A percentile compares a stretch with the other conserved stretches of the same genome.
phyloP scores from a whole-genome alignment of 2,888 invertebrate species.

The Epinotia demarniana region DNA sequence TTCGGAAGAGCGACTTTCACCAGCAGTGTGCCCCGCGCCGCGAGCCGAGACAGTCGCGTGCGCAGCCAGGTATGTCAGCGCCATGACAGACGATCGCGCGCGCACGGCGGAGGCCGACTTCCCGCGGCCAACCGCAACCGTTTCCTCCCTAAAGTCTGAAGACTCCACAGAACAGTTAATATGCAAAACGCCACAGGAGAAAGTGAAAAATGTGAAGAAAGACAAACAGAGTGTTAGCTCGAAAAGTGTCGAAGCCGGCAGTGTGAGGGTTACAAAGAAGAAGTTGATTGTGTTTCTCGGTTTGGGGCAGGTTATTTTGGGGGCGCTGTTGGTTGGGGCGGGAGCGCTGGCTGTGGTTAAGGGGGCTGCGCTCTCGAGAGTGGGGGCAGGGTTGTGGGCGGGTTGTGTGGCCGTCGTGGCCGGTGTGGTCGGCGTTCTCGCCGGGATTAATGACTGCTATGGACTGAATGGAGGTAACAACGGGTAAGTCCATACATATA shows the following conservation, averaged over 20 bases:
- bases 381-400: constrained; percentile 88
- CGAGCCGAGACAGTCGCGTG: constrained; percentile 40
- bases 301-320: constrained; percentile 86
- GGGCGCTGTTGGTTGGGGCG: constrained; percentile 86
- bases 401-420: constrained; percentile 86
- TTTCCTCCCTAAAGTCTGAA: constrained; percentile 80
- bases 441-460: constrained; percentile 85
- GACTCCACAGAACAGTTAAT: constrained; percentile 85
- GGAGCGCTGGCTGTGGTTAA: constrained; percentile 87
- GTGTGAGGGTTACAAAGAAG: constrained; percentile 55
- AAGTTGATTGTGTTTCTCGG: constrained; percentile 83
- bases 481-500: constrained; percentile 61
- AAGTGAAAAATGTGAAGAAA: constrained; percentile 59
- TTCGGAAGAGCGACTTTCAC: constrained; percentile 47
- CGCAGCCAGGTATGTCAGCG: constrained; percentile 54
- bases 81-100: constrained; percentile 55
- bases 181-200: constrained; percentile 80
- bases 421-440: constrained; percentile 86
- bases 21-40: constrained; percentile 40
- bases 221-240: constrained; percentile 72
- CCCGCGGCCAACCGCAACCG: constrained; percentile 69
- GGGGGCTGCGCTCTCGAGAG: constrained; percentile 83
- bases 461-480: constrained; percentile 66
- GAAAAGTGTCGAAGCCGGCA: constrained; percentile 75
- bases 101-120: constrained; percentile 55